phyloP scores from a whole-genome alignment of 1,140 invertebrate genomes.

The Sinella curviseta region DNA sequence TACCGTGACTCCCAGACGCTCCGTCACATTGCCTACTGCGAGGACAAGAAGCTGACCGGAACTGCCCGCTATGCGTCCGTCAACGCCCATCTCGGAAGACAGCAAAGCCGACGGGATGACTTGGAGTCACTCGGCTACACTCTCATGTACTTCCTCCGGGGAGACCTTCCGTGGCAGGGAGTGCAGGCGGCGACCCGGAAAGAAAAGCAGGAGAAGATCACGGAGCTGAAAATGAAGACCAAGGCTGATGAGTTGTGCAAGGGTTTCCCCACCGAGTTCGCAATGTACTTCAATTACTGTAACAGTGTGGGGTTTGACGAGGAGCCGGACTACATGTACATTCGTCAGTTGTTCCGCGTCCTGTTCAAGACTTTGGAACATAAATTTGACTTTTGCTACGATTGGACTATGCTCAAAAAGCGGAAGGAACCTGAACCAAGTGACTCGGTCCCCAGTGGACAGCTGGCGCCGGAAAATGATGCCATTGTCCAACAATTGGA shows the following conservation, averaged over 20 bases:
- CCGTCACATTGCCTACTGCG: background rate
- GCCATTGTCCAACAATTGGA: too few species aligned
- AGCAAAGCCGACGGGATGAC: slow-evolving; percentile 75
- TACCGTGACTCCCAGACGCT: background rate
- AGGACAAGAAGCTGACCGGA: slow-evolving; percentile 68
- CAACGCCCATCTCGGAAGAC: slow-evolving; percentile 84
- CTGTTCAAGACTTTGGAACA: slow-evolving; percentile 97
- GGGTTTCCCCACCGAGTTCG: slow-evolving; percentile 93
- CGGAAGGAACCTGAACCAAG: too few species aligned
- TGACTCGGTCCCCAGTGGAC: too few species aligned
- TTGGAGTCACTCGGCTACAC: slow-evolving; percentile 96
- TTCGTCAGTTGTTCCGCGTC: slow-evolving; percentile 93
- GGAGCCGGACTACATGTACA: slow-evolving; percentile 95
- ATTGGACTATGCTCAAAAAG: too few species aligned
- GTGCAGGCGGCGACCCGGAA: slow-evolving; percentile 76
- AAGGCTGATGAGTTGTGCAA: slow-evolving; percentile 87
- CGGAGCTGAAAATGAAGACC: slow-evolving; percentile 95
- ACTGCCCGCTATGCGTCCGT: slow-evolving; percentile 97
- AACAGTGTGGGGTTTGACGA: slow-evolving; percentile 92
- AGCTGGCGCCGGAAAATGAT: too few species aligned
- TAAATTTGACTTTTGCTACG: slow-evolving; percentile 98
- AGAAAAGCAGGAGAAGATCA: slow-evolving; percentile 94
- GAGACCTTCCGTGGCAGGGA: slow-evolving; percentile 89
- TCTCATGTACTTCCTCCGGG: slow-evolving; percentile 92
- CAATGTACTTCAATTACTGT: slow-evolving; percentile 97